A percentile compares a stretch with the other conserved stretches of the same genome.
Conservation (phyloP, 1,140 invertebrate genomes). For the Drosophila navojoa region DNA sequence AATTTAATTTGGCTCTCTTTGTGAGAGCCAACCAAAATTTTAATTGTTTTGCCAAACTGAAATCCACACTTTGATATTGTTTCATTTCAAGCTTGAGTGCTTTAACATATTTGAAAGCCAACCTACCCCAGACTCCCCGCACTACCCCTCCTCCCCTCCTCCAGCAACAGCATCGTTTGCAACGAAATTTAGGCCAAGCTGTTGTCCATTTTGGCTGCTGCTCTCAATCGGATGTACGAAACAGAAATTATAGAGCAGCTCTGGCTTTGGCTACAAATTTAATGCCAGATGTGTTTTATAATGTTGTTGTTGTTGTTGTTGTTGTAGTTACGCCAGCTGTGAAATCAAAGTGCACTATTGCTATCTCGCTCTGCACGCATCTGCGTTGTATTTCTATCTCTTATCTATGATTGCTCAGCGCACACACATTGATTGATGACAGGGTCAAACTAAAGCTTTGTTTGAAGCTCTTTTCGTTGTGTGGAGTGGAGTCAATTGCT, state of each 20-base stretch:
- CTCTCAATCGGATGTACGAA: constrained; percentile 19
- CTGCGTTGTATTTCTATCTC: not conserved
- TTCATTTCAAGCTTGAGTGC: constrained; percentile 19
- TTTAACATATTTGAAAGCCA: constrained; percentile 1
- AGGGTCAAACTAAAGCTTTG: constrained; percentile 28
- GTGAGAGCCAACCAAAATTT: not conserved
- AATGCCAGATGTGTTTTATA: constrained; percentile 31
- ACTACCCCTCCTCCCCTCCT: too few species aligned
- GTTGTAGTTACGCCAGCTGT: constrained; percentile 18
- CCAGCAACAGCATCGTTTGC: not conserved
- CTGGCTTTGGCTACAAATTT: constrained; percentile 15
- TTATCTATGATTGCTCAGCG: not conserved
- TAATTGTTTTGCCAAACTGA: not conserved
- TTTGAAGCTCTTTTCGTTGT: not conserved
- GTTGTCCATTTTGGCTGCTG: constrained; percentile 28
- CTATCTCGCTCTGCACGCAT: not conserved
- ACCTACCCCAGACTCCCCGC: too few species aligned
- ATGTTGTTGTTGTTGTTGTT: constrained; percentile 11
- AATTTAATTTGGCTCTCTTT: not conserved
- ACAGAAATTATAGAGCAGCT: constrained; percentile 29
- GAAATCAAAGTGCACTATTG: constrained; percentile 17
- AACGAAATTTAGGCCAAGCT: constrained; percentile 33
- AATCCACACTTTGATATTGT: constrained; percentile 15
- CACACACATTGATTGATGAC: constrained; percentile 26
- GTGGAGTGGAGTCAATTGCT: constrained; percentile 29